Percentiles rank a stretch among this genome's conserved stretches.
phyloP scores from a whole-genome alignment of 2,888 invertebrate species.

The Cyclophora punctaria region DNA sequence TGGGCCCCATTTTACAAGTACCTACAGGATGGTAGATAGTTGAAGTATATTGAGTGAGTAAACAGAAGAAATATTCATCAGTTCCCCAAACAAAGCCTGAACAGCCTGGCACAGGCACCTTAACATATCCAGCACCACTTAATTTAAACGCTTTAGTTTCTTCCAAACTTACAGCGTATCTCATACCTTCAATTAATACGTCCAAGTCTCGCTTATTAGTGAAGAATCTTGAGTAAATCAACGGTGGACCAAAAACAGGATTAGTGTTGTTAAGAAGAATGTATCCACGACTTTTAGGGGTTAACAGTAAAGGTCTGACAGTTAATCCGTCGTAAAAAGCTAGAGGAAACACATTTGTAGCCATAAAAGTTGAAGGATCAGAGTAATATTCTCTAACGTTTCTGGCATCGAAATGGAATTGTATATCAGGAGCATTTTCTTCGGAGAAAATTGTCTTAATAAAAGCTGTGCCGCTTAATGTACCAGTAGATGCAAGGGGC shows the following conservation, averaged over 20 bases:
- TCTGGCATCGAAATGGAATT: slow-evolving; percentile 77
- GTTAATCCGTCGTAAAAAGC: slow-evolving; percentile 78
- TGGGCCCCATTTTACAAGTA: slow-evolving; percentile 82
- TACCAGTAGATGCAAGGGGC: slow-evolving; percentile 71
- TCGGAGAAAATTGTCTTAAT: slow-evolving; percentile 70
- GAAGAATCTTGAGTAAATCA: slow-evolving; percentile 82
- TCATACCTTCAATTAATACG: slow-evolving; percentile 76
- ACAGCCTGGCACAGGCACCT: slow-evolving; percentile 76
- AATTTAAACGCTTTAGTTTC: slow-evolving; percentile 74
- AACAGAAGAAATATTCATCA: slow-evolving; percentile 80
- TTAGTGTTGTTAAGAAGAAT: slow-evolving; percentile 79
- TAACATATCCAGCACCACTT: slow-evolving; percentile 73
- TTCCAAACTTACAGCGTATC: slow-evolving; percentile 75
- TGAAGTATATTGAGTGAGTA: slow-evolving; percentile 78
- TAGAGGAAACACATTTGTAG: slow-evolving; percentile 69
- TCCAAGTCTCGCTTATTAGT: slow-evolving; percentile 78
- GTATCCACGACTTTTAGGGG: slow-evolving; percentile 78
- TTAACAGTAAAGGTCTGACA: slow-evolving; percentile 76
- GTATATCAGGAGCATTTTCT: slow-evolving; percentile 77
- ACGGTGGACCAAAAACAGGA: slow-evolving; percentile 81
- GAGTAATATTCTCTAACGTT: slow-evolving; percentile 73
- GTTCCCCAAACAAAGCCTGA: slow-evolving; percentile 71
- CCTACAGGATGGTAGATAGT: slow-evolving; percentile 83
- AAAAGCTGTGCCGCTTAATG: slow-evolving; percentile 76
- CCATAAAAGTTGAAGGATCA: slow-evolving; percentile 70